Evolutionary conservation across 2,113 vertebrate genomes (phyloP).

Genomic region (Cathartes aura): DNA sequence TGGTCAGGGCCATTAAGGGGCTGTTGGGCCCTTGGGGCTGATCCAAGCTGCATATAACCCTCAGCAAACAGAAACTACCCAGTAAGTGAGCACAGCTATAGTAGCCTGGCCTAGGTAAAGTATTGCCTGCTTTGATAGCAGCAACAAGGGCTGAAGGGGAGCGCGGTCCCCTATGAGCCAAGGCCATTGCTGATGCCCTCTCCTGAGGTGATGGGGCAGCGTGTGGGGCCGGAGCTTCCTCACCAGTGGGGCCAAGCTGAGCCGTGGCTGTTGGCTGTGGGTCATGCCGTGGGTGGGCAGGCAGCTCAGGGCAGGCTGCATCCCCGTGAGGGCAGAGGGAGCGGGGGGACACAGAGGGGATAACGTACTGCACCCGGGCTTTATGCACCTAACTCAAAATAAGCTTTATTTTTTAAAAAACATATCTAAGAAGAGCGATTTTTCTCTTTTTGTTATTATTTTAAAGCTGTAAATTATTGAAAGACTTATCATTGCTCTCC

Average conservation of each 20-base stretch:
- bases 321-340: accelerated
- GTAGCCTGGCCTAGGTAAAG: not conserved
- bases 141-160: not conserved
- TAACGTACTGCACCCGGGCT: not conserved
- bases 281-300: not conserved
- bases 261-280: not conserved
- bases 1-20: not conserved
- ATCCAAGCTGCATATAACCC: not conserved
- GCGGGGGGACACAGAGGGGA: not conserved
- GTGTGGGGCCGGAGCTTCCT: not conserved
- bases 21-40: not conserved
- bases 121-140: too few species aligned
- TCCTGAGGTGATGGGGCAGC: not conserved
- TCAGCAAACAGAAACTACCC: accelerated
- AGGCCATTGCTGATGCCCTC: accelerated
- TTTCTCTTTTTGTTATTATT: not conserved
- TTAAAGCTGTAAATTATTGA: not conserved
- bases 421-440: not conserved
- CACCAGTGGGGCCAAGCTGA: not conserved
- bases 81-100: accelerated
- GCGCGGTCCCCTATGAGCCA: accelerated
- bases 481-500: not conserved
- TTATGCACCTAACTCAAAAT: not conserved
- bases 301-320: not conserved
- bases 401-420: not conserved